These are phyloP conservation scores for Stichodactyla helianthus DNA, from an alignment of 64 coral and sea anemone species.

Conservation along the genomic window DNA sequence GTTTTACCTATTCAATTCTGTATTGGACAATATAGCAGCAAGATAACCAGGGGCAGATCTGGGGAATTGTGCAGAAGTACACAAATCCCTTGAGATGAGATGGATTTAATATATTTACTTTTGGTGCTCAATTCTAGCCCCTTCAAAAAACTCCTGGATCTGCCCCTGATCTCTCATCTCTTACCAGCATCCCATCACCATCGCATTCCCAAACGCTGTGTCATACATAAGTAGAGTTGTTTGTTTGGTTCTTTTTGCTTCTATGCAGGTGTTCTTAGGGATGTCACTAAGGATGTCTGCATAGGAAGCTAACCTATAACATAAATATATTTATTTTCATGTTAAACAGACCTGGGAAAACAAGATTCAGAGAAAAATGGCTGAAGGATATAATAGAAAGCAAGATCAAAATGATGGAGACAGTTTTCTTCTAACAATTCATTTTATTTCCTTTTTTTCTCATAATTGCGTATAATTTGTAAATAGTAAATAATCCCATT, in stretches of 20 bases:
- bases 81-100: too few species aligned
- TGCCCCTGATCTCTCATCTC: too few species aligned
- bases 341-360: slow-evolving; percentile 77
- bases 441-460: background rate
- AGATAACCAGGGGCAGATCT: background rate
- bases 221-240: too few species aligned
- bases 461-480: background rate
- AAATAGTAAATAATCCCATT: background rate
- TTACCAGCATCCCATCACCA: too few species aligned
- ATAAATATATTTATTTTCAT: background rate
- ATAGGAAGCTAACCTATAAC: background rate
- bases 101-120: too few species aligned
- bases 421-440: slow-evolving; percentile 59
- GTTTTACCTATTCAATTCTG: background rate
- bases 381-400: slow-evolving; percentile 91
- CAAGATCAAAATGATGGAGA: slow-evolving; percentile 80
- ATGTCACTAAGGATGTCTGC: too few species aligned
- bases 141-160: too few species aligned
- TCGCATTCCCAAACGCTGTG: too few species aligned
- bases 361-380: slow-evolving; percentile 96
- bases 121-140: too few species aligned
- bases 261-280: too few species aligned
- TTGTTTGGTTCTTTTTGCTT: too few species aligned
- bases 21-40: background rate
- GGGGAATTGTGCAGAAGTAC: too few species aligned